Conservation (phyloP, 2,113 vertebrate species). For the Eolophus roseicapilla region DNA sequence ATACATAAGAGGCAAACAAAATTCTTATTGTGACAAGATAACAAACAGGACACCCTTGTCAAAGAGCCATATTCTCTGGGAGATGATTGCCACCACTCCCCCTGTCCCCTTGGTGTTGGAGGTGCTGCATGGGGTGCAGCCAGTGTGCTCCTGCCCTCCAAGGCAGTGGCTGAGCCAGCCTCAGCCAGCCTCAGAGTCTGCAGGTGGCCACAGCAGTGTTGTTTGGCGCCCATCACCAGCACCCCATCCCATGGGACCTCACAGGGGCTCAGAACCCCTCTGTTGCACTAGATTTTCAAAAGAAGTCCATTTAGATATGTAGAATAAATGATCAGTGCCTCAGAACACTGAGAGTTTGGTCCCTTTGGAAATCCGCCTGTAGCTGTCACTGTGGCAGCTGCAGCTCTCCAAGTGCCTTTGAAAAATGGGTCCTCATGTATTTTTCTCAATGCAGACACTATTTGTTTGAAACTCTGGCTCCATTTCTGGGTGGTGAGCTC, state of each 20-base stretch:
- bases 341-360: neutral
- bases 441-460: neutral
- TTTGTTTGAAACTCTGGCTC: neutral
- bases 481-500: neutral
- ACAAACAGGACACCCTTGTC: neutral
- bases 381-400: neutral
- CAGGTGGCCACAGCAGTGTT: rapidly evolving
- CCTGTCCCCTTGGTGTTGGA: too few relatives aligned
- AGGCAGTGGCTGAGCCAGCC: neutral
- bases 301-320: neutral
- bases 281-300: neutral
- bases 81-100: rapidly evolving
- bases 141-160: rapidly evolving
- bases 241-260: neutral
- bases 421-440: rapidly evolving
- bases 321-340: neutral
- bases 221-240: neutral
- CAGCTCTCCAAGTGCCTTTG: neutral
- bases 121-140: neutral
- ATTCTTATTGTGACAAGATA: neutral
- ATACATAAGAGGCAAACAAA: neutral
- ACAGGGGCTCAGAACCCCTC: neutral
- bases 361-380: neutral
- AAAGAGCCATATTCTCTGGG: neutral
- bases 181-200: neutral